These are phyloP conservation scores for Stenodema calcarata DNA, from an alignment of 2,888 invertebrate genomes.

Conservation along the genomic window DNA sequence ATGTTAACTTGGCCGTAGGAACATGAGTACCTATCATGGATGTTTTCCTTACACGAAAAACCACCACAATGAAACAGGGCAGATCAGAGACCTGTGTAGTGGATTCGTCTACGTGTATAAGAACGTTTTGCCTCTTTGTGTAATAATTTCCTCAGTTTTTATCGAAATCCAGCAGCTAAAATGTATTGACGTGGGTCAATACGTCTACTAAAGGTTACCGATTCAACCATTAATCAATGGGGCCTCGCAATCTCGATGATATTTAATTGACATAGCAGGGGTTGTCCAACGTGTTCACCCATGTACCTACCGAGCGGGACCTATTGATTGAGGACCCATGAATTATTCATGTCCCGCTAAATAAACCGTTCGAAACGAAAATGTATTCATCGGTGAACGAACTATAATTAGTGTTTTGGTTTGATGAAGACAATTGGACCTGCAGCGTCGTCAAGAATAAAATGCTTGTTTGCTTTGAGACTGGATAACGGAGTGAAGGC, in stretches of 20 bases:
- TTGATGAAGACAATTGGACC: slow-evolving; percentile 27
- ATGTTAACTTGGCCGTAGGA: no score
- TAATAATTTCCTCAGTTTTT: no score
- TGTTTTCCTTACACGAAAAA: no score
- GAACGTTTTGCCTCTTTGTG: no score
- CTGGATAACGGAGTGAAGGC: no score
- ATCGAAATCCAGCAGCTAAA: no score
- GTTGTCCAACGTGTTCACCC: background rate
- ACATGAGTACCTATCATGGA: no score
- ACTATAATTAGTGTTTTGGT: slow-evolving; percentile 32
- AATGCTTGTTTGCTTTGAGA: background rate
- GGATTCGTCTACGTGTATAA: no score
- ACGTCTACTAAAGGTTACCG: background rate
- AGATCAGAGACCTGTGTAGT: no score
- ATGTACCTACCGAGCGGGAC: slow-evolving; percentile 2
- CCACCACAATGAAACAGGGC: no score
- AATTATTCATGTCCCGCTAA: slow-evolving; percentile 14
- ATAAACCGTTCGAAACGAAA: slow-evolving; percentile 20
- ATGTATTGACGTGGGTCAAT: no score
- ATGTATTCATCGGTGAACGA: slow-evolving; percentile 30
- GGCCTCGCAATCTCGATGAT: background rate
- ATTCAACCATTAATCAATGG: background rate
- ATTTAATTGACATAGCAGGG: slow-evolving; percentile 14
- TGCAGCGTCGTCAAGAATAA: background rate
- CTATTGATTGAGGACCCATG: slow-evolving; percentile 25